A percentile compares a stretch with the other conserved stretches of the same genome.
phyloP scores from a whole-genome alignment of 1,140 invertebrate genomes.

The Hyposmocoma kahamanoa region DNA sequence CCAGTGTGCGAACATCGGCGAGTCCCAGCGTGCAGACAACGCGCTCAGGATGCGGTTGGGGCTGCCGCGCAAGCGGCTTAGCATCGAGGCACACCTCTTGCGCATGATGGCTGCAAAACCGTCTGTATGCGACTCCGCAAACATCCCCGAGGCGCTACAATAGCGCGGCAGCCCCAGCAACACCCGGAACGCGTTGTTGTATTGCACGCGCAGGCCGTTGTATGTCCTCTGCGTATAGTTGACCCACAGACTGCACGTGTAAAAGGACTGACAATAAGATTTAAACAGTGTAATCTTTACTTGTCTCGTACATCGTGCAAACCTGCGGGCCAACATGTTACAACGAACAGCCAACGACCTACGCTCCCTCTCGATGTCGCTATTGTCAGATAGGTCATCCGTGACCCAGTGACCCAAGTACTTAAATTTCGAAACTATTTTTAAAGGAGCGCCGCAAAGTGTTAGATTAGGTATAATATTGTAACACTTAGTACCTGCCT shows the following conservation, averaged over 20 bases:
- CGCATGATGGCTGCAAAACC: conserved; percentile 3
- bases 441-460: background rate
- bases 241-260: conserved; percentile 9
- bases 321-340: conserved; percentile 11
- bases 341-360: conserved; percentile 7
- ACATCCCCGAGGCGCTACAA: background rate
- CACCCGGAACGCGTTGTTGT: conserved; percentile 6
- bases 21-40: conserved; percentile 5
- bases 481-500: background rate
- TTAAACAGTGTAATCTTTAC: conserved; percentile 7
- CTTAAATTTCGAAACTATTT: conserved; percentile 2
- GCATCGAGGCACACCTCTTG: conserved; percentile 1
- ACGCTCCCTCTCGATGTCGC: conserved; percentile 2
- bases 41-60: conserved; percentile 4
- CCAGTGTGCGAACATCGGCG: conserved; percentile 3
- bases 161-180: background rate
- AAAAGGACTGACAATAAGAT: conserved; percentile 8
- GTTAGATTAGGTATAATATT: background rate
- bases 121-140: background rate
- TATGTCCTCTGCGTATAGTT: conserved; percentile 4
- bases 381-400: background rate
- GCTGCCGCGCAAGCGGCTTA: background rate
- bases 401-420: conserved; percentile 11
- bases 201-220: conserved; percentile 7
- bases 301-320: conserved; percentile 2